phyloP scores from a whole-genome alignment of 2,113 vertebrate species.

The Atlantisia rogersi region DNA sequence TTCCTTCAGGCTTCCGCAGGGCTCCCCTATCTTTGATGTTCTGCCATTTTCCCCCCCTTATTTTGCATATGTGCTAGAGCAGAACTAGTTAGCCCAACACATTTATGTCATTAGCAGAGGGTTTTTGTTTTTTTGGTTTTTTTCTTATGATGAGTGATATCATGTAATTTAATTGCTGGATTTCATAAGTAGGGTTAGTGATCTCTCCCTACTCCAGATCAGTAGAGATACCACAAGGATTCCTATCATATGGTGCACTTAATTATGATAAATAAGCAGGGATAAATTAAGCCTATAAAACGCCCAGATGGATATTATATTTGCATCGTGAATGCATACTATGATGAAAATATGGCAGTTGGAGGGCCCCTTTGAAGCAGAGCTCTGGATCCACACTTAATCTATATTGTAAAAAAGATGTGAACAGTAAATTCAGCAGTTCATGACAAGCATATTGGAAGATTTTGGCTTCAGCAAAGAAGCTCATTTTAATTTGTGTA shows the following conservation, averaged over 20 bases:
- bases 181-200: constrained; percentile 46
- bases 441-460: constrained; percentile 22
- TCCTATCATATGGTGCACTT: constrained; percentile 48
- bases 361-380: constrained; percentile 39
- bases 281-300: constrained; percentile 54
- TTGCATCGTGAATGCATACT: constrained; percentile 34
- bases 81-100: constrained; percentile 12
- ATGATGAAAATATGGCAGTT: constrained; percentile 38
- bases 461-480: background rate
- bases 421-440: constrained; percentile 50
- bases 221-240: constrained; percentile 50
- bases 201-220: constrained; percentile 43
- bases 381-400: constrained; percentile 31
- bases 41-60: background rate
- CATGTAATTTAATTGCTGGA: constrained; percentile 47
- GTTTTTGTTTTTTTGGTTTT: background rate
- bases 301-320: constrained; percentile 40
- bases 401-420: constrained; percentile 42
- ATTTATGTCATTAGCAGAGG: constrained; percentile 25
- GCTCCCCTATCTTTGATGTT: background rate
- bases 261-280: constrained; percentile 54
- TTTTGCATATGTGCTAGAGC: background rate
- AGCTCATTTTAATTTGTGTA: background rate
- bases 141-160: constrained; percentile 28
- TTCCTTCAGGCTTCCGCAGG: background rate